phyloP scores from a whole-genome alignment of 2,888 invertebrate genomes.

The Xestia ashworthii region DNA sequence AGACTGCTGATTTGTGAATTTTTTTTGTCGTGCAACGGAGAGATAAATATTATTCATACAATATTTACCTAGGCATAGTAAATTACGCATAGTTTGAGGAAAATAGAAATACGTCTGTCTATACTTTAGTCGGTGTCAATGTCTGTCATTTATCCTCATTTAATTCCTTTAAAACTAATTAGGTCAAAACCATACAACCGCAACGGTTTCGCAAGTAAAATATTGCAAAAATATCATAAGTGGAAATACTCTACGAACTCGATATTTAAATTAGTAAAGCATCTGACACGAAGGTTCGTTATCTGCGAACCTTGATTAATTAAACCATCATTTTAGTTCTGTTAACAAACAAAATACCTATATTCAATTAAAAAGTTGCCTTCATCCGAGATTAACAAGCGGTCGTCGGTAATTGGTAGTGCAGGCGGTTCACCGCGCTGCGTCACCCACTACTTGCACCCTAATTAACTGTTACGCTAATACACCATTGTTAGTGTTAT shows the following conservation, averaged over 20 bases:
- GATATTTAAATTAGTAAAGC: conserved; percentile 48
- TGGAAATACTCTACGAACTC: conserved; percentile 2
- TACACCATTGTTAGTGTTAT: conserved; percentile 64
- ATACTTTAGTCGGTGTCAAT: not conserved
- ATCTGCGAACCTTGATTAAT: conserved; percentile 35
- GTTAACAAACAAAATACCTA: conserved; percentile 9
- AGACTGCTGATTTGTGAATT: not conserved
- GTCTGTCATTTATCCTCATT: conserved; percentile 48
- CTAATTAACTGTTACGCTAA: conserved; percentile 55
- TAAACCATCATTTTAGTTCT: conserved; percentile 24
- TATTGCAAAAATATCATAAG: conserved; percentile 21
- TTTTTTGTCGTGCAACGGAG: conserved; percentile 9
- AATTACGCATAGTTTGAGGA: conserved; percentile 29
- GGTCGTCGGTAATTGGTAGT: not conserved
- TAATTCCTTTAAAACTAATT: conserved; percentile 51
- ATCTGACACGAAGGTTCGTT: conserved; percentile 18
- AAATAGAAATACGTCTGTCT: conserved; percentile 12
- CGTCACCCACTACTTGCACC: conserved; percentile 45
- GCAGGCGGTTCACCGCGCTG: not conserved
- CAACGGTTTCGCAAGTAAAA: conserved; percentile 39
- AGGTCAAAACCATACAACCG: conserved; percentile 56
- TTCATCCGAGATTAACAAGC: conserved; percentile 5
- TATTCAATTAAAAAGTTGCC: conserved; percentile 13
- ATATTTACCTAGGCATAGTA: conserved; percentile 13
- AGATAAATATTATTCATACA: conserved; percentile 32